Conservation (phyloP, 2,888 invertebrate genomes). For the Heliconius ismenius region DNA sequence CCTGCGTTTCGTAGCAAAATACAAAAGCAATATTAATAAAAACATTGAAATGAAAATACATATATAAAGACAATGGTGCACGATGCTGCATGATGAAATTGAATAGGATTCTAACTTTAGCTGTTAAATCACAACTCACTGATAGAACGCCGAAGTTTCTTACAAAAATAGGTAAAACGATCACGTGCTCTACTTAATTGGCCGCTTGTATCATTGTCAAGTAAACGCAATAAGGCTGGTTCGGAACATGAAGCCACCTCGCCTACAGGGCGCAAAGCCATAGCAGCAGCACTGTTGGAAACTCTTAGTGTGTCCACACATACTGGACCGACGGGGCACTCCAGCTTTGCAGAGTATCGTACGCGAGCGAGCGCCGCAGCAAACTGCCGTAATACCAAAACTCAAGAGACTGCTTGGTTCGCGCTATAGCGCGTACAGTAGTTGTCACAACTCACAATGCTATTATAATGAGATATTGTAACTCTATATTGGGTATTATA, state of each 20-base stretch:
- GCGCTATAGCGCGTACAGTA: constrained; percentile 56
- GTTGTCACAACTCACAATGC: constrained; percentile 49
- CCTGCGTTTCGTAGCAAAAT: constrained; percentile 76
- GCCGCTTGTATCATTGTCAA: constrained; percentile 71
- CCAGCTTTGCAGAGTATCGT: constrained; percentile 76
- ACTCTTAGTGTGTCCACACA: constrained; percentile 79
- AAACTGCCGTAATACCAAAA: constrained; percentile 67
- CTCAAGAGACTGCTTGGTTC: constrained; percentile 44
- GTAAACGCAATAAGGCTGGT: constrained; percentile 71
- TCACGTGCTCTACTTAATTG: constrained; percentile 76
- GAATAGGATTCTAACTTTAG: not conserved
- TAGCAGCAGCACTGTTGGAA: constrained; percentile 64
- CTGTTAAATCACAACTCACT: constrained; percentile 64
- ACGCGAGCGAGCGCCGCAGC: constrained; percentile 72
- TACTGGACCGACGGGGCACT: constrained; percentile 77
- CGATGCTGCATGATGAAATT: constrained; percentile 24
- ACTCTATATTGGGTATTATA: not conserved
- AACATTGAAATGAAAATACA: constrained; percentile 63
- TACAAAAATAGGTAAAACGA: constrained; percentile 75
- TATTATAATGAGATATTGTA: not conserved
- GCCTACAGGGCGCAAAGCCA: constrained; percentile 69
- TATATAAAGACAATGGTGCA: constrained; percentile 35
- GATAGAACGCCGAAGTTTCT: constrained; percentile 77
- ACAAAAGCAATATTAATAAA: constrained; percentile 81
- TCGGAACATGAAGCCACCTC: constrained; percentile 71